Base-by-base conservation (phyloP, 2,113 vertebrate species). In the Ariopsis seemanni region DNA sequence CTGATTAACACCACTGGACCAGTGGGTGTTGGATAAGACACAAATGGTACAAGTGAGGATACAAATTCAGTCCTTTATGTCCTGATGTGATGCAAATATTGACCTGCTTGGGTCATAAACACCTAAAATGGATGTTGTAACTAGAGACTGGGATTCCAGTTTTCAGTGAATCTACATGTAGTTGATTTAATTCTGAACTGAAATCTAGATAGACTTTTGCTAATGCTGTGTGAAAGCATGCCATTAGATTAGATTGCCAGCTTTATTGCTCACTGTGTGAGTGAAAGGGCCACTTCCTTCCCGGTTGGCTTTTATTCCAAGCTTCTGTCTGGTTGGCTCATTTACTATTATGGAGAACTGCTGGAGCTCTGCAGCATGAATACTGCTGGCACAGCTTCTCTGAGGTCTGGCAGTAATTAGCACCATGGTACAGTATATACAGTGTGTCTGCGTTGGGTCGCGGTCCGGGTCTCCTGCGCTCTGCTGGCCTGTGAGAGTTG, bases 401-500 rank as follows among this genome's bases (percentile, higher is more conserved):
- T 27, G 75, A 83, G 80, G 85, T 88, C 89, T 90, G 89, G 82
- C 30, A 90, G 74, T 89, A 87, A 90, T 89, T 87, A 82, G 75
- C 75, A 86, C 48, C 75, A 55, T 60, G 69, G 67, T 86, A 90
- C 89, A 87, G 88, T 86, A 78, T 87, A 87, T 90, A 87, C 82
- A 90, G 69, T 69, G 27, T 87, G 80, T 82, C 86, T 84, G 50
- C 79, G 53, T 79, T 7, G 85, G 87, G 75, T 69, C 79, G 18
- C 20, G 30, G 77, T 82, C 62, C 60, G 65, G 84, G 34, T 82
- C 78, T 62, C 65, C 9, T 25, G 30, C 75, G 58, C 50, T 57
- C 25, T 67, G 69, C 79, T 57, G 88, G 84, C 30, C 50, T 77
- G 42, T 52, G 55, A 63, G 77, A 88, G 18, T 74, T 63, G 77